A percentile compares a stretch with the other conserved stretches of the same genome.
phyloP scores from a whole-genome alignment of 2,113 vertebrate species.

The Herpetotheres cachinnans region DNA sequence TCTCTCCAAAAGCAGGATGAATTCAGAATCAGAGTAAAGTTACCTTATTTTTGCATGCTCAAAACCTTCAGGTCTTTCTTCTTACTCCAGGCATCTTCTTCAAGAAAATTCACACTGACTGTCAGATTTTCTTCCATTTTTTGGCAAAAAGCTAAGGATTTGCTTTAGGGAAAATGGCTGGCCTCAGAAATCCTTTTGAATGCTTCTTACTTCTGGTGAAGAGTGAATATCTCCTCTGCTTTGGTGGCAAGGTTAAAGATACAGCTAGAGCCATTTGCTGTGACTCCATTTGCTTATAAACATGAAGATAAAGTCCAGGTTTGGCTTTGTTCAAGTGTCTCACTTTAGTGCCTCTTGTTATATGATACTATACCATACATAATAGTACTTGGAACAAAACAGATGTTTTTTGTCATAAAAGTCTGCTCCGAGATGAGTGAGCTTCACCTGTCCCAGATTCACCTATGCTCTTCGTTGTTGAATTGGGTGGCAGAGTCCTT shows the following conservation, averaged over 20 bases:
- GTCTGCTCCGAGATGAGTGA: not conserved
- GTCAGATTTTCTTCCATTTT: not conserved
- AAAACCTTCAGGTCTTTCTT: not conserved
- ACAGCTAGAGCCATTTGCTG: not conserved
- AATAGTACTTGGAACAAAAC: not conserved
- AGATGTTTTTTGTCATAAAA: not conserved
- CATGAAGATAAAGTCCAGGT: not conserved
- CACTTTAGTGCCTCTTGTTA: not conserved
- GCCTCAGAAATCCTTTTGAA: not conserved
- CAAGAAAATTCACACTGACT: not conserved
- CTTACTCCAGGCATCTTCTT: not conserved
- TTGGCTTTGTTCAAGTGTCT: not conserved
- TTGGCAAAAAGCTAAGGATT: not conserved
- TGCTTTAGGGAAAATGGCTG: not conserved
- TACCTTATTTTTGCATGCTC: not conserved
- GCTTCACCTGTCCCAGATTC: too few relatives aligned
- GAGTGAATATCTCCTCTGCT: not conserved
- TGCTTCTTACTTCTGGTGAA: not conserved
- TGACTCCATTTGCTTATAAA: not conserved
- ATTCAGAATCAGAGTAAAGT: not conserved
- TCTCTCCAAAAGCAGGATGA: not conserved
- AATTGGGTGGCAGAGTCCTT: not conserved
- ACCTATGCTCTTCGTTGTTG: not conserved
- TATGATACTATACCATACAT: not conserved
- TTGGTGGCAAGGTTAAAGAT: not conserved